Conservation (phyloP, 2,113 vertebrate species). For the Sebastes fasciatus region DNA sequence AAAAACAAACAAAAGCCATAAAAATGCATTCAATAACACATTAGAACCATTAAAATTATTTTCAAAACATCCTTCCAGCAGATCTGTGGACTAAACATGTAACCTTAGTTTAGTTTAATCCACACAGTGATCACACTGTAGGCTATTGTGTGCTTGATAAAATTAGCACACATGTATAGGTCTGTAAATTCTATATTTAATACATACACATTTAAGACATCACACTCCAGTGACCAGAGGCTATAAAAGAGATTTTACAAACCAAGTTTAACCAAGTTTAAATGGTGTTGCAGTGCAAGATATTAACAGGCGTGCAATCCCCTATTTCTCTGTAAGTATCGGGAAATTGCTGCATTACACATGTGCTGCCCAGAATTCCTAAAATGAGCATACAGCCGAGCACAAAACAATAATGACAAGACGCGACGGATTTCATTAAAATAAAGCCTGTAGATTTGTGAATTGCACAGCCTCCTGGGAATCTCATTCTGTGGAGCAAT, state of each 20-base stretch:
- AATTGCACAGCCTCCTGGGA: constrained; percentile 40
- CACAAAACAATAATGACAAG: constrained; percentile 41
- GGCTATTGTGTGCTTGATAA: constrained; percentile 19
- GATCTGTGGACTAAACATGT: constrained; percentile 34
- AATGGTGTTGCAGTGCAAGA: constrained; percentile 10
- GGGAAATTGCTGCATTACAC: constrained; percentile 19
- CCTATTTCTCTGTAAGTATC: background rate
- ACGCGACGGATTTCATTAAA: constrained; percentile 41
- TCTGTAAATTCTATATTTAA: constrained; percentile 22
- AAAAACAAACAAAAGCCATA: constrained; percentile 65
- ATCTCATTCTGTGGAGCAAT: constrained; percentile 58
- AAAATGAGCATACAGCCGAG: constrained; percentile 12
- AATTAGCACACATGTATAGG: background rate
- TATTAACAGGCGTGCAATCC: background rate
- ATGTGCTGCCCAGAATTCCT: constrained; percentile 3
- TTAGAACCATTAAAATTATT: constrained; percentile 50
- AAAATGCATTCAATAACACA: constrained; percentile 52
- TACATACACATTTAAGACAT: constrained; percentile 29
- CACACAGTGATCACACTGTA: background rate
- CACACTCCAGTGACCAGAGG: constrained; percentile 11
- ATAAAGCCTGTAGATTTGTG: constrained; percentile 50
- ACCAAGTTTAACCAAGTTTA: constrained; percentile 24
- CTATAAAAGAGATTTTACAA: constrained; percentile 7
- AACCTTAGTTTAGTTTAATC: constrained; percentile 34
- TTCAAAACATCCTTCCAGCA: constrained; percentile 37